Evolutionary conservation across 1,140 invertebrate species (phyloP).

Genomic region (Capitella teleta): DNA sequence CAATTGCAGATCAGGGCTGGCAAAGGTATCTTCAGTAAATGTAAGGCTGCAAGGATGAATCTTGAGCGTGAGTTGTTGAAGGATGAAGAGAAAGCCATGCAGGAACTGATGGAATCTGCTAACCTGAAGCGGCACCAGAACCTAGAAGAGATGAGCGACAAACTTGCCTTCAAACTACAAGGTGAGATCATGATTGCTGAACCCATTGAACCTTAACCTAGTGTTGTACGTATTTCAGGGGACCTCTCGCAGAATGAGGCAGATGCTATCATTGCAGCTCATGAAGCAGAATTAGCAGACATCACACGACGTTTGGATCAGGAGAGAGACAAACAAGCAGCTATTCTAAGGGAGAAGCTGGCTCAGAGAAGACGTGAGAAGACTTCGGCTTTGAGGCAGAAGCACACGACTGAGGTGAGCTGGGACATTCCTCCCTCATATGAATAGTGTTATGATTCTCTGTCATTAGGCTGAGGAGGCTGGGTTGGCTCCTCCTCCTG

Average conservation of each 20-base stretch:
- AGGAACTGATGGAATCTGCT: constrained; percentile 18
- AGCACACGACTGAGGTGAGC: constrained; percentile 28
- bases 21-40: constrained; percentile 27
- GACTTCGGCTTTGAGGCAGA: constrained; percentile 22
- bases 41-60: constrained; percentile 26
- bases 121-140: constrained; percentile 19
- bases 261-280: constrained; percentile 23
- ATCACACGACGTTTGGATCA: constrained; percentile 18
- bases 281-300: constrained; percentile 25
- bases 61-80: constrained; percentile 27
- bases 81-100: constrained; percentile 24
- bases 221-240: constrained; percentile 15
- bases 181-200: constrained; percentile 17
- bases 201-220: background rate
- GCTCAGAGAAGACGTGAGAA: constrained; percentile 22
- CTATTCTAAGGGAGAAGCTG: constrained; percentile 22
- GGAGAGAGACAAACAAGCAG: constrained; percentile 19
- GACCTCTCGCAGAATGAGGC: constrained; percentile 28
- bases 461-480: constrained; percentile 20
- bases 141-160: constrained; percentile 18
- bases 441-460: background rate
- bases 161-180: constrained; percentile 26
- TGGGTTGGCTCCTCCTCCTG: constrained; percentile 22
- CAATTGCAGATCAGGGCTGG: background rate
- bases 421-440: background rate